phyloP scores from a whole-genome alignment of 2,797 vertebrate genomes.

The Enteromius argenteus region DNA sequence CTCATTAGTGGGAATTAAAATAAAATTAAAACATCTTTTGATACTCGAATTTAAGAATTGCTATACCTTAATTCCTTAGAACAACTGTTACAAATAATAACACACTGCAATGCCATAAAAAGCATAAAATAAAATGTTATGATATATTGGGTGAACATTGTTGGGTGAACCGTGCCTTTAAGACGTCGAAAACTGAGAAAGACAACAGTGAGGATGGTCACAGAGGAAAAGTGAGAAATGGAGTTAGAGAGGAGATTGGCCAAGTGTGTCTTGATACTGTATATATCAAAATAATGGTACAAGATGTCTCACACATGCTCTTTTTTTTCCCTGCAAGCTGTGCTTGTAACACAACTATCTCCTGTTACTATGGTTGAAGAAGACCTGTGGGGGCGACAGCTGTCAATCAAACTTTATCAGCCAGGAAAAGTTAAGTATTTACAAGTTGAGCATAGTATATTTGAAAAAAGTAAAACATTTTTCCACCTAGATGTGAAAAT shows the following conservation, averaged over 20 bases:
- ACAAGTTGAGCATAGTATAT: too few species aligned
- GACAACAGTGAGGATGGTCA: background rate
- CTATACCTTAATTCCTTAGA: background rate
- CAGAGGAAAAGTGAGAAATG: background rate
- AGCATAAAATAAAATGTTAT: background rate
- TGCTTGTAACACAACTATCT: background rate
- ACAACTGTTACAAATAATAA: background rate
- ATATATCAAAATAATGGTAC: background rate
- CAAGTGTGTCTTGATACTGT: background rate
- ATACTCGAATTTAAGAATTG: background rate
- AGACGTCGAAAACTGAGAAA: background rate
- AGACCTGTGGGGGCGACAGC: background rate
- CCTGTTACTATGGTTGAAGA: background rate
- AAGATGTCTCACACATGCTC: background rate
- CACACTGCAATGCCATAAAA: background rate
- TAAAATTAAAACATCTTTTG: background rate
- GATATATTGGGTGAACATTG: background rate
- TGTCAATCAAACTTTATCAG: slow-evolving; percentile 16
- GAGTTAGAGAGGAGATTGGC: background rate
- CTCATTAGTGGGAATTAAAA: background rate
- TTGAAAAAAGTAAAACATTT: too few species aligned
- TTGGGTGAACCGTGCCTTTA: background rate
- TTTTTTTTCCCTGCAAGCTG: background rate
- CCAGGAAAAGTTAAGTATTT: background rate
- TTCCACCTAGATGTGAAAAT: too few species aligned